Evolutionary conservation across 2,113 vertebrate species (phyloP).

Genomic region (Leptobrachium ailaonicum): DNA sequence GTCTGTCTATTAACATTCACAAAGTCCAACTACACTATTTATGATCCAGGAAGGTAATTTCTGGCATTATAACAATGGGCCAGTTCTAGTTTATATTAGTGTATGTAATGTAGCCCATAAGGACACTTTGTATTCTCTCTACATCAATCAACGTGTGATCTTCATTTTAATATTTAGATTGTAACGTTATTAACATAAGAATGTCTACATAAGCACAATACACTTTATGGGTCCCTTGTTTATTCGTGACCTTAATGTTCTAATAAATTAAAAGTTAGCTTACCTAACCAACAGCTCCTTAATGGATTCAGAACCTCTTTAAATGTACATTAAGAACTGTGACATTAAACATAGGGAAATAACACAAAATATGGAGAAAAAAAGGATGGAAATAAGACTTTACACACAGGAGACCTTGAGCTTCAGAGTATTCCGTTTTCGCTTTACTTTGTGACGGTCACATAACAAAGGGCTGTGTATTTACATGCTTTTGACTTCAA

Average conservation of each 20-base stretch:
- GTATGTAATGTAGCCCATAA: too few species aligned
- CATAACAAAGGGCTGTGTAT: constrained; percentile 39
- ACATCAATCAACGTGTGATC: too few species aligned
- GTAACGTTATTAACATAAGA: constrained; percentile 26
- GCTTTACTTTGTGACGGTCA: constrained; percentile 49
- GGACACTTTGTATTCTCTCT: too few species aligned
- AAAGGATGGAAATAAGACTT: constrained; percentile 41
- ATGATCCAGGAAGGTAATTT: too few species aligned
- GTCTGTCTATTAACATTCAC: too few species aligned
- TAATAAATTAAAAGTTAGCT: constrained; percentile 37
- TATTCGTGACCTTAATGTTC: constrained; percentile 34
- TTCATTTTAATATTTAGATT: neutral
- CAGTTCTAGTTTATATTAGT: too few species aligned
- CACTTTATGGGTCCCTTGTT: constrained; percentile 36
- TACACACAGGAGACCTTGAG: constrained; percentile 47
- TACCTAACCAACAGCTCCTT: constrained; percentile 14
- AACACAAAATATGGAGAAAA: constrained; percentile 22
- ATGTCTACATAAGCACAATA: constrained; percentile 21
- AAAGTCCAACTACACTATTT: too few species aligned
- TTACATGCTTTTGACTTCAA: constrained; percentile 45
- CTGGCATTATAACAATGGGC: too few species aligned
- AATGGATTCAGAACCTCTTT: constrained; percentile 18
- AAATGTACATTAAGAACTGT: constrained; percentile 25
- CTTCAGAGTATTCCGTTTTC: constrained; percentile 46
- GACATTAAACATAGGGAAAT: constrained; percentile 43